Conservation (phyloP, 1,140 invertebrate species). For the Asbolus verrucosus region DNA sequence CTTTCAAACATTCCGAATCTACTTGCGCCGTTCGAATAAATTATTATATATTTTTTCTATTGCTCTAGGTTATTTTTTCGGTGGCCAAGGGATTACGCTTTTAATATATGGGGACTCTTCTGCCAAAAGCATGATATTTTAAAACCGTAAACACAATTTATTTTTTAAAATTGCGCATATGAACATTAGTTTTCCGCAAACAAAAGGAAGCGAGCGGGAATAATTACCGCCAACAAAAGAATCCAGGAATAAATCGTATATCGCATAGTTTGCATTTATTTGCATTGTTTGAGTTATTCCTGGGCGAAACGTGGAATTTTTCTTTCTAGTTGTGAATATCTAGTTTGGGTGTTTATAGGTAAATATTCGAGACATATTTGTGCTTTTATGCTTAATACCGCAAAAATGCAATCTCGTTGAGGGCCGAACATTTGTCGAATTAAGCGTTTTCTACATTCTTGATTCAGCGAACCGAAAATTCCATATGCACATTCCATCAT, state of each 20-base stretch:
- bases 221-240: slow-evolving; percentile 45
- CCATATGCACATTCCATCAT: slow-evolving; percentile 61
- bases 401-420: slow-evolving; percentile 59
- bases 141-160: slow-evolving; percentile 45
- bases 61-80: background rate
- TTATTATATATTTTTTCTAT: too few species aligned
- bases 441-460: slow-evolving; percentile 59
- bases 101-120: slow-evolving; percentile 1
- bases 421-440: slow-evolving; percentile 58
- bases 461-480: slow-evolving; percentile 58
- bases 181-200: slow-evolving; percentile 42
- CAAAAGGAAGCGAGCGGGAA: slow-evolving; percentile 42
- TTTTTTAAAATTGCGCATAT: slow-evolving; percentile 46
- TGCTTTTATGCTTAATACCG: slow-evolving; percentile 49
- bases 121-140: slow-evolving; percentile 36
- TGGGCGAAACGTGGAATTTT: slow-evolving; percentile 7
- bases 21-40: slow-evolving; percentile 17
- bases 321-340: slow-evolving; percentile 3
- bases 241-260: slow-evolving; percentile 40
- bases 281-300: slow-evolving; percentile 43
- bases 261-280: slow-evolving; percentile 44
- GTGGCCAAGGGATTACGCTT: slow-evolving; percentile 26
- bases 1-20: background rate
- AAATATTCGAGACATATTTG: slow-evolving; percentile 42
- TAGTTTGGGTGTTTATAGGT: slow-evolving; percentile 6